Evolutionary conservation across 2,797 vertebrate species (phyloP), one percentile per base, ranked within the genome.

Genomic region (Heliangelus exortis): DNA sequence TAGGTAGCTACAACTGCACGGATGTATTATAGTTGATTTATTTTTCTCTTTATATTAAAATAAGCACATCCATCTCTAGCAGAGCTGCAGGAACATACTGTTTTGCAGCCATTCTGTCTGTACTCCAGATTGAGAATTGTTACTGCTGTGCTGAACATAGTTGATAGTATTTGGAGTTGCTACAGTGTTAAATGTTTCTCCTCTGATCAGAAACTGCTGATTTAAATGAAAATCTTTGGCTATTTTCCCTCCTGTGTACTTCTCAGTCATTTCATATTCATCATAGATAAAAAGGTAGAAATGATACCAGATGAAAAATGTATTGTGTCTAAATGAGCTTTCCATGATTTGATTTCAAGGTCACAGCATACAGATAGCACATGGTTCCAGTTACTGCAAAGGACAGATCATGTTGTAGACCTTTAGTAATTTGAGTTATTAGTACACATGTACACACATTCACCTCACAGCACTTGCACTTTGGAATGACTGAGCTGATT

Each of bases 161-260:
- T 76, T 94, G 91, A 80, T 83, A 62, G 75, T 57, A 85, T 95
- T 93, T 94, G 79, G 79, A 85, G 79, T 93, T 96, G 79, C 87
- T 85, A 89, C 91, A 93, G 85, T 73, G 87, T 92, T 92, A 86
- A 91, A 93, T 84, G 83, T 87, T 91, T 90, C 76, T 96, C 90
- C 76, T 78, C 89, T 91, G 94, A 96, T 94, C 86, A 96, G 88
- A 67, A 86, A 69, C 74, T 76, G 92, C 81, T 93, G 83, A 95
- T 91, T 93, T 90, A 82, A 94, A 95, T 82, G 31, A 88, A 95
- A 89, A 74, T 88, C 88, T 94, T 91, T 71, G 93, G 71, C 88
- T 63, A 54, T 88, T 89, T 84, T 92, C 67, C 87, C 80, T 53
- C 25, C 89, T 78, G 54, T 71, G 11, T 69, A 69, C 84, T 90